A percentile compares a stretch with the other conserved stretches of the same genome.
These are phyloP conservation scores for Hydrocynus forskahlii DNA, from an alignment of 2,797 vertebrate species.

Conservation along the genomic window DNA sequence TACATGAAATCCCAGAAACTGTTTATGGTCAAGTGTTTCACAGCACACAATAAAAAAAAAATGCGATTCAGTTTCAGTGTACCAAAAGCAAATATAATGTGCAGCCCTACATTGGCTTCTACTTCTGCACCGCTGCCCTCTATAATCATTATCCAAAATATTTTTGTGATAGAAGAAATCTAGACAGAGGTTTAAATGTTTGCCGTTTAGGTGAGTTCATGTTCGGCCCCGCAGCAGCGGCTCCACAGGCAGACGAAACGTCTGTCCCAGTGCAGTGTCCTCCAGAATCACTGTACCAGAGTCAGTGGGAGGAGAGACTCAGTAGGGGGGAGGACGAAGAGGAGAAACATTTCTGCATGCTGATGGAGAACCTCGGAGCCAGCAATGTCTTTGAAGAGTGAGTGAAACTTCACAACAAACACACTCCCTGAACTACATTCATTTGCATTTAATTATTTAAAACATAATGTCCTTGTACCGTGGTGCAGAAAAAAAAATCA, in stretches of 20 bases:
- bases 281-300: constrained; percentile 75
- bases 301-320: constrained; percentile 68
- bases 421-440: neutral
- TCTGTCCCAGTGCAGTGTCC: constrained; percentile 31
- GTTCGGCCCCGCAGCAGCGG: constrained; percentile 72
- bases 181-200: neutral
- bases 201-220: constrained; percentile 82
- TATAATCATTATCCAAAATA: neutral
- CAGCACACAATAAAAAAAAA: too few species aligned
- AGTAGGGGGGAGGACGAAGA: constrained; percentile 78
- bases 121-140: too few species aligned
- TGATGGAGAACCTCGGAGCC: constrained; percentile 88
- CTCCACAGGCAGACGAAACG: constrained; percentile 48
- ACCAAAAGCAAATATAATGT: too few species aligned
- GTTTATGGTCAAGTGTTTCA: too few species aligned
- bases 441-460: neutral
- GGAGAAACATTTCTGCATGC: constrained; percentile 85
- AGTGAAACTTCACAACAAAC: constrained; percentile 59
- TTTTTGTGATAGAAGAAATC: neutral
- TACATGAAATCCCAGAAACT: too few species aligned
- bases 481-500: neutral
- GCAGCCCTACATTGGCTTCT: too few species aligned
- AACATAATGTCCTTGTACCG: neutral
- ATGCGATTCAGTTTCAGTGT: too few species aligned
- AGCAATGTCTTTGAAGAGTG: constrained; percentile 88